Conservation (phyloP, 2,113 vertebrate species). For the Chaetorhynchus papuensis region DNA sequence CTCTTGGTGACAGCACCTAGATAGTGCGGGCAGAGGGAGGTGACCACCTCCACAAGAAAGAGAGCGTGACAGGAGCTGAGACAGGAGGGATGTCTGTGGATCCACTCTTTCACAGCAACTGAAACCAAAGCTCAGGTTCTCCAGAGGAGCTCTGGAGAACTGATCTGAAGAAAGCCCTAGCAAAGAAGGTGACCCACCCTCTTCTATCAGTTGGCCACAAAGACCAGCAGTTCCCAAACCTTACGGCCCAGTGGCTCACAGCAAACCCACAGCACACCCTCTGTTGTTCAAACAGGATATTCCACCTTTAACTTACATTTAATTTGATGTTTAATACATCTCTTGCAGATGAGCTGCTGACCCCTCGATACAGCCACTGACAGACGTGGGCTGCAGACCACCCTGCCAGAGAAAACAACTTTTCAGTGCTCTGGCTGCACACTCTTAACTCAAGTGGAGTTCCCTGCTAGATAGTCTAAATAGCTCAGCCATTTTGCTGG, state of each 20-base stretch:
- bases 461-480: conserved; percentile 4
- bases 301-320: neutral
- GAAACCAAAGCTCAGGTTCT: neutral
- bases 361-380: neutral
- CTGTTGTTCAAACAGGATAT: neutral
- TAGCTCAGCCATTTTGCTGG: neutral
- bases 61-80: neutral
- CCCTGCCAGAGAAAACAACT: neutral
- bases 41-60: neutral
- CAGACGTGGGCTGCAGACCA: neutral
- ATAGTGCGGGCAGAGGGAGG: neutral
- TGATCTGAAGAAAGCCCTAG: neutral
- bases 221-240: neutral
- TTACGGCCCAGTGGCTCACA: neutral
- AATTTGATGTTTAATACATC: neutral
- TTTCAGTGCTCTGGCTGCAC: neutral
- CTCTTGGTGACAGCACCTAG: neutral
- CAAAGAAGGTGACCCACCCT: neutral
- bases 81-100: neutral
- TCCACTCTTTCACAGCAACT: neutral
- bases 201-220: neutral
- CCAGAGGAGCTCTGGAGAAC: neutral
- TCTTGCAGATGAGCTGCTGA: neutral
- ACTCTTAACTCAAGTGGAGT: neutral
- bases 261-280: neutral